phyloP scores from a whole-genome alignment of 2,888 invertebrate genomes.

The Rhagonycha lutea region DNA sequence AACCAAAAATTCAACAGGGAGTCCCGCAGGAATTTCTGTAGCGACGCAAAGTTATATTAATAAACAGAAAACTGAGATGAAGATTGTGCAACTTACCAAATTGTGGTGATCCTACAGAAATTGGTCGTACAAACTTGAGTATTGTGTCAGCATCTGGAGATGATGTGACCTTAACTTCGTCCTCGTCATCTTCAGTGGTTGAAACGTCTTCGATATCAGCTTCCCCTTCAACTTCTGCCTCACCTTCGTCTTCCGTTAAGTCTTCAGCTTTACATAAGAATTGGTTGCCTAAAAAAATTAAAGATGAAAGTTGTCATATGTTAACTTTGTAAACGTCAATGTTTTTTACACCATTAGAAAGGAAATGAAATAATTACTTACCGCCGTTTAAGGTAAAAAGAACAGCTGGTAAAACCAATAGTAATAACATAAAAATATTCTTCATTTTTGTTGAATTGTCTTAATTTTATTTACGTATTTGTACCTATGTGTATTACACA shows the following conservation, averaged over 20 bases:
- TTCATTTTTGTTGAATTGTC: conserved; percentile 60
- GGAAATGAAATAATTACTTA: conserved; percentile 58
- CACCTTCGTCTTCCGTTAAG: conserved; percentile 72
- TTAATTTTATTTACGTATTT: neutral
- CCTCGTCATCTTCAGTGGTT: conserved; percentile 65
- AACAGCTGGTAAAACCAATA: conserved; percentile 73
- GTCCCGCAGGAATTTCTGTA: conserved; percentile 88
- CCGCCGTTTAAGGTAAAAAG: conserved; percentile 73
- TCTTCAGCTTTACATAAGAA: conserved; percentile 66
- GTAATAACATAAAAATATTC: conserved; percentile 65
- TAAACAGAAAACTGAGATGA: neutral
- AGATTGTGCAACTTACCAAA: conserved; percentile 61
- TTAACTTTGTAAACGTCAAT: neutral
- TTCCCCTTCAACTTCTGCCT: conserved; percentile 70
- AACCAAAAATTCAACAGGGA: conserved; percentile 91
- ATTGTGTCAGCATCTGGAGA: conserved; percentile 92
- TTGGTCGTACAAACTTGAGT: conserved; percentile 85
- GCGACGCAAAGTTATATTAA: conserved; percentile 26
- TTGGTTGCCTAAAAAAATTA: conserved; percentile 52
- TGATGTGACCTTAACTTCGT: conserved; percentile 70
- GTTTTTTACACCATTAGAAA: neutral
- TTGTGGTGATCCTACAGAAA: conserved; percentile 64
- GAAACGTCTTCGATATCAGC: conserved; percentile 63
- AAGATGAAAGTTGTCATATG: neutral
- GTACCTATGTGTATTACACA: neutral